Evolutionary conservation across 1,140 invertebrate genomes (phyloP), one percentile per base, ranked within the genome.

Genomic region (Trachymyrmex cornetzi): DNA sequence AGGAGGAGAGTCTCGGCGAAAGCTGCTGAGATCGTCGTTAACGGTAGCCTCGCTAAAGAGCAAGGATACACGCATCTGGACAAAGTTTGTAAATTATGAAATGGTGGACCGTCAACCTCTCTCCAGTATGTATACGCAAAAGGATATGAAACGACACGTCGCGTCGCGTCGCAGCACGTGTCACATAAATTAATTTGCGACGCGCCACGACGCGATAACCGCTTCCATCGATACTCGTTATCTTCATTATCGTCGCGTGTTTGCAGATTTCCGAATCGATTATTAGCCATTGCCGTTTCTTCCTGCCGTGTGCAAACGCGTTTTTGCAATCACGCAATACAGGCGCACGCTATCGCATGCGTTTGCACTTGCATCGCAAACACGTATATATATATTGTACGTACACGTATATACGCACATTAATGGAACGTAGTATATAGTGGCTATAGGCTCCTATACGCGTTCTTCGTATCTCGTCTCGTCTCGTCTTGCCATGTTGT

Each of bases 401-500:
- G n/a, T n/a, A n/a, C n/a, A n/a, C n/a, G n/a, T n/a, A n/a, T n/a
- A n/a, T n/a, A n/a, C n/a, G n/a, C n/a, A n/a, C n/a, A n/a, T n/a
- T n/a, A n/a, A n/a, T n/a, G n/a, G n/a, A n/a, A n/a, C 30, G 14
- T 14, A 27, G 44, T 19, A 22, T 6, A 14, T 27, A 24, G 22
- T 1, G 30, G 4, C 12, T 55, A 81, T 61, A 77, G 59, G 14
- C 19, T 16, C 24, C 14, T 48, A 38, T 34, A 48, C 61, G 48
- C 61, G 48, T 55, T 66, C 24, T 48, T 85, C 59, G 82, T 79
- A 77, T 75, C 64, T 67, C 22, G 79, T 53, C 72, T 53, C 81
- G 80, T 72, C 80, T 74, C 71, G 82, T 53, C 71, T 57, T 67
- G 64, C 75, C 24, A 50, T 66, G 86, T 87, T 87, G 86, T 87